phyloP scores from a whole-genome alignment of 2,888 invertebrate genomes.

The Tiliacea aurago region DNA sequence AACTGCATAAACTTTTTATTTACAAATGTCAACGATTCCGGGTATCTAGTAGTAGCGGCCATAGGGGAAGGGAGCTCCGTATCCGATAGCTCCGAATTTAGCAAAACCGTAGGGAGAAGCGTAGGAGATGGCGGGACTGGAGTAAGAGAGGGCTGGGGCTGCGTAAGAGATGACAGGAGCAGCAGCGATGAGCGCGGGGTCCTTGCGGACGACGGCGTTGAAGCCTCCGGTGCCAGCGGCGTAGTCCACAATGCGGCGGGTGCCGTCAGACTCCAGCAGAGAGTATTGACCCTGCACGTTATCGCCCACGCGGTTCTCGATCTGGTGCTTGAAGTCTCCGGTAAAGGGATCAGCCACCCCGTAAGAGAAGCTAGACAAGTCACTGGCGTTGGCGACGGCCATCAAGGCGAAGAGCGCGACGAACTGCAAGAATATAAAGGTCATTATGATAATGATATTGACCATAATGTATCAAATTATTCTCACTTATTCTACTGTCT shows the following conservation, averaged over 20 bases:
- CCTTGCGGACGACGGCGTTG: constrained; percentile 89
- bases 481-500: no score
- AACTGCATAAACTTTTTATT: constrained; percentile 58
- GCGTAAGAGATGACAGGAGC: constrained; percentile 62
- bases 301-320: constrained; percentile 74
- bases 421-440: constrained; percentile 69
- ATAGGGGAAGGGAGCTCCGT: constrained; percentile 60
- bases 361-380: constrained; percentile 85
- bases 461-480: no score
- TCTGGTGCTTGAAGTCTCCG: constrained; percentile 88
- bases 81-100: constrained; percentile 42
- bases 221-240: constrained; percentile 88
- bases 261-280: constrained; percentile 88
- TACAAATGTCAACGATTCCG: constrained; percentile 36
- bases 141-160: constrained; percentile 46
- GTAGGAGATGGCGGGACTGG: constrained; percentile 17
- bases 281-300: constrained; percentile 77
- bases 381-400: constrained; percentile 74
- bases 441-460: not conserved
- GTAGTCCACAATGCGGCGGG: constrained; percentile 89
- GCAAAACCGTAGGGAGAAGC: constrained; percentile 45
- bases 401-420: constrained; percentile 76
- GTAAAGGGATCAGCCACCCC: constrained; percentile 88
- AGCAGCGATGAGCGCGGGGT: constrained; percentile 76
- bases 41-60: constrained; percentile 60